phyloP scores from a whole-genome alignment of 1,140 invertebrate species.

The Aphis craccivora region DNA sequence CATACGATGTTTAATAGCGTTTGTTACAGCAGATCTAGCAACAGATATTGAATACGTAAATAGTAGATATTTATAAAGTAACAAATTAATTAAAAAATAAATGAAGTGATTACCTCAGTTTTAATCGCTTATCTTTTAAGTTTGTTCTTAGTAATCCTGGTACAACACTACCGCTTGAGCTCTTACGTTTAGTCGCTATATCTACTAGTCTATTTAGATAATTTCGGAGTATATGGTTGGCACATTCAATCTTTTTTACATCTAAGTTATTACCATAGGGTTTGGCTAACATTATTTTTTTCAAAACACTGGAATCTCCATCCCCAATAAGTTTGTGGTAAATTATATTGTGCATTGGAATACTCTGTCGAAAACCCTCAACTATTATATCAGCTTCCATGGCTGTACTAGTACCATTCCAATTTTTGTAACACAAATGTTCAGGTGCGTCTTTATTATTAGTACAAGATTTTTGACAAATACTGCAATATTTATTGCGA shows the following conservation, averaged over 20 bases:
- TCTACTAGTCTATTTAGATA: neutral
- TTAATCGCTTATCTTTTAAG: neutral
- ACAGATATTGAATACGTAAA: too few species aligned
- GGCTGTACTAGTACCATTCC: constrained; percentile 59
- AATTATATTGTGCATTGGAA: constrained; percentile 30
- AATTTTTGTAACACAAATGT: constrained; percentile 60
- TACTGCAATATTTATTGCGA: constrained; percentile 46
- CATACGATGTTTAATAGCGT: constrained; percentile 56
- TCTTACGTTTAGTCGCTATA: neutral
- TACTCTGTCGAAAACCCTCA: constrained; percentile 61
- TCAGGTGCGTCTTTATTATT: neutral
- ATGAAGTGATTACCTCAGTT: too few species aligned
- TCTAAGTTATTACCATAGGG: neutral
- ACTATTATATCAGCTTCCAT: constrained; percentile 60
- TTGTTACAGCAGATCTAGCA: neutral
- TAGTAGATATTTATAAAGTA: too few species aligned
- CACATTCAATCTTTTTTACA: neutral
- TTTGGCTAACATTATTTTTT: neutral
- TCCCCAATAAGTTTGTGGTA: too few species aligned
- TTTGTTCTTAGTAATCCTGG: neutral
- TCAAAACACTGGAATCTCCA: too few species aligned
- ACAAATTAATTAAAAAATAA: too few species aligned
- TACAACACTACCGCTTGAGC: neutral
- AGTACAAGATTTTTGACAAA: neutral
- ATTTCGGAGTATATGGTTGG: neutral